Percentiles rank a stretch among this genome's conserved stretches.
These are phyloP conservation scores for Eilema griseolum DNA, from an alignment of 2,888 invertebrate species.

Conservation along the genomic window DNA sequence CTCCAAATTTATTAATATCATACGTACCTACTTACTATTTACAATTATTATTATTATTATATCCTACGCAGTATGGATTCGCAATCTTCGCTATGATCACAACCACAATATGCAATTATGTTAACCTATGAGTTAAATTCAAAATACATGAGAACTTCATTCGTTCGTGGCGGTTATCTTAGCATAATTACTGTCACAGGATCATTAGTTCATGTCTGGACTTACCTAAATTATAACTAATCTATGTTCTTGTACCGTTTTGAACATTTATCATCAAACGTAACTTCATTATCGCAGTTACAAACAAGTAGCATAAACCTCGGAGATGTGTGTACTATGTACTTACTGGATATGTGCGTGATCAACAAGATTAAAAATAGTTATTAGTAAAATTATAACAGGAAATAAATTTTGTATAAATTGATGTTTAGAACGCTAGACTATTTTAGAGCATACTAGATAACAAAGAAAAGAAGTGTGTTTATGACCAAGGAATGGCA, in stretches of 20 bases:
- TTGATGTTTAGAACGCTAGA: neutral
- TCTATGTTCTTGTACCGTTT: constrained; percentile 4
- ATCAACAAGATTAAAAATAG: neutral
- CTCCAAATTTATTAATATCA: constrained; percentile 80
- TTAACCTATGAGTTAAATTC: constrained; percentile 56
- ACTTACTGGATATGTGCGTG: neutral
- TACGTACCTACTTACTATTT: constrained; percentile 77
- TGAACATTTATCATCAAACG: constrained; percentile 10
- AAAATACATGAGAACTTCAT: constrained; percentile 49
- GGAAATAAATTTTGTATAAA: constrained; percentile 1
- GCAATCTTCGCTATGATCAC: constrained; percentile 84
- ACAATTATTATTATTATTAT: constrained; percentile 64
- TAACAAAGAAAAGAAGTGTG: neutral
- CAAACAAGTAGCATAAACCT: constrained; percentile 7
- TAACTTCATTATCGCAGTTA: constrained; percentile 3
- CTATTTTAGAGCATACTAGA: neutral
- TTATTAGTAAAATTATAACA: neutral
- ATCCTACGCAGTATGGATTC: constrained; percentile 78
- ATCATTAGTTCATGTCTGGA: constrained; percentile 14
- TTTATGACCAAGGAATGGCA: neutral
- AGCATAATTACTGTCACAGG: constrained; percentile 34
- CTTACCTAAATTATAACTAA: constrained; percentile 14
- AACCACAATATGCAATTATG: constrained; percentile 83
- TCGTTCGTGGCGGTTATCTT: constrained; percentile 42
- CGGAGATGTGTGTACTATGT: constrained; percentile 13